Conservation (phyloP, 2,797 vertebrate species). For the Pterois miles region DNA sequence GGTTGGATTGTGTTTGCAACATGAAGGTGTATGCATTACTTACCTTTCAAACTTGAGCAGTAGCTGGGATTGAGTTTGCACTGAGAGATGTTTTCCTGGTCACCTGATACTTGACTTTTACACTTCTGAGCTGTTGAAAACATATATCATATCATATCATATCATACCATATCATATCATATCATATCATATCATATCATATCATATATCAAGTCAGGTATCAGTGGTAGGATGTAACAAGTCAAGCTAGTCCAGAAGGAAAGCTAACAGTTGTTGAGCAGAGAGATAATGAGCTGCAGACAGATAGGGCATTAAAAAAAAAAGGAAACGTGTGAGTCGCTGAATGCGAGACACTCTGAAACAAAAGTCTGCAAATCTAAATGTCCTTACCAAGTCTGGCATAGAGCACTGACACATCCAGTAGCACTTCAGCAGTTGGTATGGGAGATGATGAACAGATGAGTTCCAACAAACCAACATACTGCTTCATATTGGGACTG, state of each 20-base stretch:
- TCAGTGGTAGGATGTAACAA: not conserved
- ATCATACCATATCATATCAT: not conserved
- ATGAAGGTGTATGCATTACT: conserved; percentile 25
- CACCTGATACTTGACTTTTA: conserved; percentile 47
- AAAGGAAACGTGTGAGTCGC: conserved; percentile 2
- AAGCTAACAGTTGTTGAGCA: not conserved
- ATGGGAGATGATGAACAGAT: conserved; percentile 74
- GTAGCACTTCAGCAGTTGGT: conserved; percentile 77
- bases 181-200: not conserved
- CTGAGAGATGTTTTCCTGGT: conserved; percentile 63
- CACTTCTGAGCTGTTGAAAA: conserved; percentile 79
- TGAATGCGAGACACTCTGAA: not conserved
- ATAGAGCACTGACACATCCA: conserved; percentile 83
- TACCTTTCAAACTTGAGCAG: conserved; percentile 81
- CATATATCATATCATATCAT: not conserved
- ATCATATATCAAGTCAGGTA: not conserved
- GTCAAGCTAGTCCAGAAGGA: not conserved
- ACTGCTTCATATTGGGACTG: conserved; percentile 83
- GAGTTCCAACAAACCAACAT: conserved; percentile 81
- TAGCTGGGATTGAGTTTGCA: conserved; percentile 52
- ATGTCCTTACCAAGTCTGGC: conserved; percentile 79
- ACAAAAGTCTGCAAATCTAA: conserved; percentile 2
- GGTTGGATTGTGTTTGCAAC: not conserved
- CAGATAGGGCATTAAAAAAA: conserved; percentile 32
- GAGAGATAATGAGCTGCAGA: conserved; percentile 16